Percentiles rank a stretch among this genome's conserved stretches.
Conservation (phyloP, 2,113 vertebrate species). For the Cololabis saira region DNA sequence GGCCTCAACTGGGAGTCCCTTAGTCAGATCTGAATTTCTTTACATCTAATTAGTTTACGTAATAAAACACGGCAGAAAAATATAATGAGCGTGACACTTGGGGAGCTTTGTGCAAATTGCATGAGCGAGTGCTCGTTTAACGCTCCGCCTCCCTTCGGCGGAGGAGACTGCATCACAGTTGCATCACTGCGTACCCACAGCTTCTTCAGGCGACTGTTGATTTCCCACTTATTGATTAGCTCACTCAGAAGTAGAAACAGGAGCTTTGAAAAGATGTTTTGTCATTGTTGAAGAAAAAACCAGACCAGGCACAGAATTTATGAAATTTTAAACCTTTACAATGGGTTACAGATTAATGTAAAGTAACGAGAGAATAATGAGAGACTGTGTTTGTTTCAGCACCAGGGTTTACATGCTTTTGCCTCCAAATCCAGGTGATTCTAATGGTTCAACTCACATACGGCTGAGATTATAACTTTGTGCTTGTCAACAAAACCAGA, state of each 20-base stretch:
- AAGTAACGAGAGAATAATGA: no score
- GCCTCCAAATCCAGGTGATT: neutral
- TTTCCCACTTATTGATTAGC: constrained; percentile 4
- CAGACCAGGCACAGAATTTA: constrained; percentile 6
- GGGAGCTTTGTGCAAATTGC: constrained; percentile 29
- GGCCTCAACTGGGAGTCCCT: neutral
- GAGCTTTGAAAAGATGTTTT: neutral
- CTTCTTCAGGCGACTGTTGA: neutral
- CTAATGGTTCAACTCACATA: neutral
- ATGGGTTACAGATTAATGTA: no score
- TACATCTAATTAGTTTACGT: neutral
- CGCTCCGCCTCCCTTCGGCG: constrained; percentile 5
- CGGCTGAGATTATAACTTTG: constrained; percentile 11
- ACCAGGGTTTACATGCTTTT: neutral
- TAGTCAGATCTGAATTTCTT: neutral
- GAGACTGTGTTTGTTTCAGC: neutral
- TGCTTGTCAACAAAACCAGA: neutral
- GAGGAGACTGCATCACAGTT: constrained; percentile 3
- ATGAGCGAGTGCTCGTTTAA: constrained; percentile 9
- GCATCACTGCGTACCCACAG: neutral
- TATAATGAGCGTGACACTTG: neutral
- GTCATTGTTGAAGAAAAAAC: neutral
- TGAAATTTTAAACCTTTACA: neutral
- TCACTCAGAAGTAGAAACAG: constrained; percentile 9
- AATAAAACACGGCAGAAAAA: neutral